phyloP scores from a whole-genome alignment of 1,140 invertebrate genomes.

The Proales similis region DNA sequence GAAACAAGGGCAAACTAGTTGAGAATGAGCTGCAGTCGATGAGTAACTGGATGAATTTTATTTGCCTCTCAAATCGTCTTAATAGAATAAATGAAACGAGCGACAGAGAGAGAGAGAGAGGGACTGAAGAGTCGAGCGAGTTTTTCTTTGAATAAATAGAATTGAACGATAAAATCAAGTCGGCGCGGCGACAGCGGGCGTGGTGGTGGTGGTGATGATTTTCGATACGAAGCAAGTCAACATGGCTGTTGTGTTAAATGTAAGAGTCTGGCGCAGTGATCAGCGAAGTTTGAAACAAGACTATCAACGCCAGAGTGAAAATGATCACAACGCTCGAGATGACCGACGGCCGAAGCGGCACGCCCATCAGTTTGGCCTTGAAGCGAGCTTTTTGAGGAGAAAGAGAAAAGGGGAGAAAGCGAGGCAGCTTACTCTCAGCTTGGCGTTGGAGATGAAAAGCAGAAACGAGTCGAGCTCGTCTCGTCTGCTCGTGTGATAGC shows the following conservation, averaged over 20 bases:
- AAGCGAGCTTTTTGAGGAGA: constrained; percentile 40
- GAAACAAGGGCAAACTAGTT: too few relatives aligned
- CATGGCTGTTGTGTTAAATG: constrained; percentile 24
- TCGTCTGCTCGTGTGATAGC: constrained; percentile 47
- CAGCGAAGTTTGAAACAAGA: constrained; percentile 45
- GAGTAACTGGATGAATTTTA: too few relatives aligned
- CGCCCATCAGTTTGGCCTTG: constrained; percentile 52
- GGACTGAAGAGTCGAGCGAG: too few relatives aligned
- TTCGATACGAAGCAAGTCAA: too few relatives aligned
- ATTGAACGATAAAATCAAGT: too few relatives aligned
- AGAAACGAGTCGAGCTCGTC: constrained; percentile 53
- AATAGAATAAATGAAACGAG: too few relatives aligned
- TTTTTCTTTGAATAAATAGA: too few relatives aligned
- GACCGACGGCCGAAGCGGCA: constrained; percentile 47
- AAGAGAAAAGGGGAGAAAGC: neutral
- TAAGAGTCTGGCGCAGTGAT: constrained; percentile 28
- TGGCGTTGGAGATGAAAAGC: constrained; percentile 46
- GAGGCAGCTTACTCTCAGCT: constrained; percentile 44
- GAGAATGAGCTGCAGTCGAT: too few relatives aligned
- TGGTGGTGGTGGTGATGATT: too few relatives aligned
- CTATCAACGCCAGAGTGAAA: constrained; percentile 43
- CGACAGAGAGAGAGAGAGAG: too few relatives aligned
- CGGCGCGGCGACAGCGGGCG: too few relatives aligned
- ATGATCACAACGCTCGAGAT: constrained; percentile 44
- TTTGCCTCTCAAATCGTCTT: too few relatives aligned